Conservation (phyloP, 2,888 invertebrate species). For the Morpho achilles region DNA sequence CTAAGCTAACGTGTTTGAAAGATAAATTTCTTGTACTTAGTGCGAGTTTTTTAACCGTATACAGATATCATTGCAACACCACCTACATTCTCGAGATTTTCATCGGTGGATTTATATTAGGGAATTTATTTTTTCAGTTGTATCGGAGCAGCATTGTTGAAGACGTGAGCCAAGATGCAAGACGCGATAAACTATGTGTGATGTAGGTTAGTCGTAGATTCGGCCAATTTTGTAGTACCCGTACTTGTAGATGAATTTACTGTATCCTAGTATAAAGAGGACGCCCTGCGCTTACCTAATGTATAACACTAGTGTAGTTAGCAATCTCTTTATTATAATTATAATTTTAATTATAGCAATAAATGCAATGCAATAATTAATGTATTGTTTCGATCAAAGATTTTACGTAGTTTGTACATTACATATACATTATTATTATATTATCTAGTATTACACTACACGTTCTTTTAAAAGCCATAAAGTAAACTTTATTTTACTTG, state of each 20-base stretch:
- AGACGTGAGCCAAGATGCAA: conserved; percentile 31
- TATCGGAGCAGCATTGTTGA: conserved; percentile 37
- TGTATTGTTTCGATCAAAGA: conserved; percentile 6
- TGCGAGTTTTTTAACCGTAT: no score
- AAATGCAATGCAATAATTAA: conserved; percentile 7
- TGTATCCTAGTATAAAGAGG: not conserved
- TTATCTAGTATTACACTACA: conserved; percentile 14
- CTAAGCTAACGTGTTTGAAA: no score
- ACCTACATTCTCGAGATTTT: no score
- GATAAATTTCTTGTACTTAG: no score
- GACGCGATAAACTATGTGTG: conserved; percentile 39
- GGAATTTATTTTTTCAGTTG: conserved; percentile 13
- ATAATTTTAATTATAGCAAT: conserved; percentile 6
- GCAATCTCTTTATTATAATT: not conserved
- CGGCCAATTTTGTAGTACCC: conserved; percentile 9
- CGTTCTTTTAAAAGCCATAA: not conserved
- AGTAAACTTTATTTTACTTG: not conserved
- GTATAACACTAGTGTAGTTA: conserved; percentile 7
- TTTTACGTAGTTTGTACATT: conserved; percentile 16
- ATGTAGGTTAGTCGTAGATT: conserved; percentile 46
- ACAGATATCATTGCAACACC: no score
- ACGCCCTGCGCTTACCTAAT: not conserved
- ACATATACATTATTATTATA: conserved; percentile 10
- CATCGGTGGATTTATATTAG: no score
- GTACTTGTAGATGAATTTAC: conserved; percentile 3